phyloP scores from a whole-genome alignment of 2,113 vertebrate genomes.

The Ascaphus truei region DNA sequence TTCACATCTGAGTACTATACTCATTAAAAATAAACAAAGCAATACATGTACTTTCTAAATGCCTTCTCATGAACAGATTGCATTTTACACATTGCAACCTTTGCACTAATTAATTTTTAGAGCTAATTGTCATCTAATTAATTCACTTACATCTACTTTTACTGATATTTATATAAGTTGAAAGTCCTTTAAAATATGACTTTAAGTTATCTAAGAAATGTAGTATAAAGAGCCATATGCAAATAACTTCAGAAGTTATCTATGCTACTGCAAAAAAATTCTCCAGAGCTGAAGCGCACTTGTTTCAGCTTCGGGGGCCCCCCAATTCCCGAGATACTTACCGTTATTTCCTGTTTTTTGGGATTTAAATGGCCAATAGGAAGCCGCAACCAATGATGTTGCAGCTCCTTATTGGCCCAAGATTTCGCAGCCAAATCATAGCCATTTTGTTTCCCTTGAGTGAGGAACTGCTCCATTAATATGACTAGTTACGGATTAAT shows the following conservation, averaged over 20 bases:
- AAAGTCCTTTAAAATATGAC: background rate
- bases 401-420: too few species aligned
- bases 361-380: too few species aligned
- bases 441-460: too few species aligned
- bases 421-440: too few species aligned
- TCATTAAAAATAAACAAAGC: conserved; percentile 3
- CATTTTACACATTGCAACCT: conserved; percentile 27
- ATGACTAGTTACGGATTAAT: too few species aligned
- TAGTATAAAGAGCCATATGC: background rate
- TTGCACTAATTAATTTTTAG: conserved; percentile 31
- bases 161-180: background rate
- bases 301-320: too few species aligned
- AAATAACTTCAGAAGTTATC: too few species aligned
- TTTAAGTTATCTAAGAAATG: conserved; percentile 31
- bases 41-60: background rate
- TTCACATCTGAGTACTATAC: background rate
- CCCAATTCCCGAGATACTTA: too few species aligned
- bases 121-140: conserved; percentile 29
- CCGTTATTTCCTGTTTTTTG: too few species aligned
- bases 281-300: too few species aligned
- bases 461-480: too few species aligned
- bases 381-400: too few species aligned
- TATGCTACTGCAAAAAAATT: background rate
- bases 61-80: background rate
- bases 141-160: conserved; percentile 26